These are phyloP conservation scores for Phataginus tetradactyla DNA, from an alignment of 2,797 vertebrate genomes.

Conservation along the genomic window DNA sequence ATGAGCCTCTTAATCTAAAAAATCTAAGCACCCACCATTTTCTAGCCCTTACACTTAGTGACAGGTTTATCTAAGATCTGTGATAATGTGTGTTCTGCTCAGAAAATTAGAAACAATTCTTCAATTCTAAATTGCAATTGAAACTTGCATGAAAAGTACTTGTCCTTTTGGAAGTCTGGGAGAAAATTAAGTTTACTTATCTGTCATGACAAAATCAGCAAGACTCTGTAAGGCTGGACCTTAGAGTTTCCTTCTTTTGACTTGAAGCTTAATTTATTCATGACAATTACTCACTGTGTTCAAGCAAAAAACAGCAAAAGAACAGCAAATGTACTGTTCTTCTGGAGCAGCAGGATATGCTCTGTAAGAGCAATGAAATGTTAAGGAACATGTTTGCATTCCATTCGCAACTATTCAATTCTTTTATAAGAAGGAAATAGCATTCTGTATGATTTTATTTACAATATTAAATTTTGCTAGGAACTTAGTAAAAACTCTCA, in stretches of 20 bases:
- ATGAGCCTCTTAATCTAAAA: neutral
- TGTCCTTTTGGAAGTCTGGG: neutral
- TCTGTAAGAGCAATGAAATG: neutral
- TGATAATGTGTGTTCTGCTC: neutral
- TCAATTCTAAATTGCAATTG: neutral
- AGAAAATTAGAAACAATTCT: neutral
- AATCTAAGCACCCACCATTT: neutral
- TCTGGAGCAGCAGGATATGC: neutral
- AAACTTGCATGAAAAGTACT: neutral
- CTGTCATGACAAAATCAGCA: neutral
- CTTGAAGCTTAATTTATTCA: neutral
- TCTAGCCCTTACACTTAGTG: neutral
- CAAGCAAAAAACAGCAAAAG: neutral
- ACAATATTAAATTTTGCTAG: slow-evolving; percentile 66
- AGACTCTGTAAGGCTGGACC: neutral
- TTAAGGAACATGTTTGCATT: slow-evolving; percentile 56
- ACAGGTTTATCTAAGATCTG: neutral
- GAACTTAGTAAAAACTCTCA: slow-evolving; percentile 63
- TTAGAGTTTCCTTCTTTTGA: neutral
- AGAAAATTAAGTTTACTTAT: neutral
- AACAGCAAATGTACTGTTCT: neutral
- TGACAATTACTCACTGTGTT: neutral
- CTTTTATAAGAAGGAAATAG: slow-evolving; percentile 53
- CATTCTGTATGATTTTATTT: slow-evolving; percentile 62
- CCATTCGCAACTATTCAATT: neutral